Conservation (phyloP, 2,888 invertebrate genomes). For the Boloria euphrosyne region DNA sequence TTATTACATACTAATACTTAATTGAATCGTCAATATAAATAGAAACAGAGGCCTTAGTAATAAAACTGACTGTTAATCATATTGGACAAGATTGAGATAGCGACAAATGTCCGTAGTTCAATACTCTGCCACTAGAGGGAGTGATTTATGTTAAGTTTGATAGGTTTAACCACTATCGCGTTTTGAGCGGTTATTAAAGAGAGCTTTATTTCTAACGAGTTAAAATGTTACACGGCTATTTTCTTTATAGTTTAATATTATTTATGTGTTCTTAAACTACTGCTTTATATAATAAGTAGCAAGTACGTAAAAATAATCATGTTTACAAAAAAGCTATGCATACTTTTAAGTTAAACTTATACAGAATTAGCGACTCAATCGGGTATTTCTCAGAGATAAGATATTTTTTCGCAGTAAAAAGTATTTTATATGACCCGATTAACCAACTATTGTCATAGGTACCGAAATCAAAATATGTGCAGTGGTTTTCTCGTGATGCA, state of each 20-base stretch:
- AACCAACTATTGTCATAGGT: no score
- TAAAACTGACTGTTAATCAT: slow-evolving; percentile 71
- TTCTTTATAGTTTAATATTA: not conserved
- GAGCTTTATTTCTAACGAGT: slow-evolving; percentile 5
- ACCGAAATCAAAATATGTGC: no score
- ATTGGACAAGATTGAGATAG: slow-evolving; percentile 65
- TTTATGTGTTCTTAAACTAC: no score
- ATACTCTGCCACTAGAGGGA: slow-evolving; percentile 64
- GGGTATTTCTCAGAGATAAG: no score
- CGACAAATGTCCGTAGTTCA: slow-evolving; percentile 60
- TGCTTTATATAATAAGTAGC: no score
- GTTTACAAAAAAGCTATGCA: no score
- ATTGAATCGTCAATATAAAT: slow-evolving; percentile 69
- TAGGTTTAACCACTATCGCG: slow-evolving; percentile 30
- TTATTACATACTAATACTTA: slow-evolving; percentile 50
- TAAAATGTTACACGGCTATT: not conserved
- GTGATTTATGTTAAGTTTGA: slow-evolving; percentile 63
- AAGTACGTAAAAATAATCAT: no score
- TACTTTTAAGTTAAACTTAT: no score
- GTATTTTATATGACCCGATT: no score
- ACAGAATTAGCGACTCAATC: no score
- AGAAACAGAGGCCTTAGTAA: slow-evolving; percentile 63
- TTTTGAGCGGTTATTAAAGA: slow-evolving; percentile 13
- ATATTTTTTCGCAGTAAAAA: no score
- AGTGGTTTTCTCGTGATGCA: no score